Percentiles rank a stretch among this genome's conserved stretches.
Conservation (phyloP, 2,797 vertebrate species). For the Characodon lateralis region DNA sequence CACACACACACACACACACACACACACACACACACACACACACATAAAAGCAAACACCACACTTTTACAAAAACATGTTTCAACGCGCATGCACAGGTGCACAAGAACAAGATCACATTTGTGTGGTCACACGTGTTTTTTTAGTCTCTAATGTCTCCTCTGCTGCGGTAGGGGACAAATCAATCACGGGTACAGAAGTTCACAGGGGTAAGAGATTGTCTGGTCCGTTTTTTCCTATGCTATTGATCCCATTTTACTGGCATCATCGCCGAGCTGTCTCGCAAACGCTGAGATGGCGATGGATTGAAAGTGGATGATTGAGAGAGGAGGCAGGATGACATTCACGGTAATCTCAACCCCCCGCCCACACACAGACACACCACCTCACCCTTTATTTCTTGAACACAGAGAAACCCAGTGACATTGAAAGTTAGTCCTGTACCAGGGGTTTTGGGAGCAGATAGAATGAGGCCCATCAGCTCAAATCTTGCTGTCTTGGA, state of each 20-base stretch:
- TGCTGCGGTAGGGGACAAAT: slow-evolving; percentile 79
- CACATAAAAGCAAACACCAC: slow-evolving; percentile 13
- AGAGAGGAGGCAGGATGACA: slow-evolving; percentile 79
- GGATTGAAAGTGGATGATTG: slow-evolving; percentile 82
- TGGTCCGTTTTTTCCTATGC: slow-evolving; percentile 77
- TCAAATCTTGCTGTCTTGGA: slow-evolving; percentile 17
- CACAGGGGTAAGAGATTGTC: slow-evolving; percentile 82
- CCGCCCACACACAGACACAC: slow-evolving; percentile 19
- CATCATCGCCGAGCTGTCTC: slow-evolving; percentile 80
- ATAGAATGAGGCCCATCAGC: slow-evolving; percentile 44
- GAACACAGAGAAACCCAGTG: slow-evolving; percentile 56
- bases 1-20: slow-evolving; percentile 15
- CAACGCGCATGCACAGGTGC: slow-evolving; percentile 65
- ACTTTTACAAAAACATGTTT: slow-evolving; percentile 61
- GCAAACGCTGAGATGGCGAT: slow-evolving; percentile 69
- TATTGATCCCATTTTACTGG: slow-evolving; percentile 83
- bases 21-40: neutral
- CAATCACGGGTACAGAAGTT: slow-evolving; percentile 81
- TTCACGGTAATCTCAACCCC: slow-evolving; percentile 75
- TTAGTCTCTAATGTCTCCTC: slow-evolving; percentile 75
- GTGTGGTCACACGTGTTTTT: slow-evolving; percentile 66
- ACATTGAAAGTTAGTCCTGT: slow-evolving; percentile 64
- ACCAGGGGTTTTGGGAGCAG: slow-evolving; percentile 37
- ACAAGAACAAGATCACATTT: slow-evolving; percentile 28
- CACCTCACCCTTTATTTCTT: slow-evolving; percentile 32